Evolutionary conservation across 2,888 invertebrate genomes (phyloP), one percentile per base, ranked within the genome.

Genomic region (Xiphydria camelus): DNA sequence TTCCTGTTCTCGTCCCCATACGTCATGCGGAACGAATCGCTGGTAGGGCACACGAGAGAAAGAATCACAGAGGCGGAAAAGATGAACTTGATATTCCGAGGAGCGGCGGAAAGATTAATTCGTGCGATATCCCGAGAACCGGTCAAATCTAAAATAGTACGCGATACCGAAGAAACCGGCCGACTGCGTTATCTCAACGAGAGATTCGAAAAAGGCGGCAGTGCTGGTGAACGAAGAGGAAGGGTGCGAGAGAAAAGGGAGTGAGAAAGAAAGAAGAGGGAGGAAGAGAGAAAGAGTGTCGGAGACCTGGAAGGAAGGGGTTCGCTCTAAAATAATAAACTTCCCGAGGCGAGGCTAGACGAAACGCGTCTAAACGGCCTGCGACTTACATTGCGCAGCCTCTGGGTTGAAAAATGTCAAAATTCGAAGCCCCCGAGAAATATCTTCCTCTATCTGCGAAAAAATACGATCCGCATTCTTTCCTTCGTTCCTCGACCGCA

Each of bases 301-400:
- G 29, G 12, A 10, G 29, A 29, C 45, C 45, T 37, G 23, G 47
- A 49, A 57, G 59, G 59, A 63, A 62, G 61, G 61, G 57, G 57
- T 62, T 61, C 39, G 49, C 55, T 67, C 58, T 65, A 59, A 53
- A 69, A 69, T 68, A 69, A 69, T 67, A 69, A 68, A 69, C 68
- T 53, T 14, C 29, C 29, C 29, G 29, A 29, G 15, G 29, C 29
- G 4, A 29, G 15, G 38, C 26, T 48, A 47, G 44, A 45, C 50
- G 58, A 61, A 53, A 41, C 46, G 50, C 49, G 49, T 39, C 51
- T 61, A 57, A 61, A 51, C 44, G 48, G 22, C 31, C 38, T 21
- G 47, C 49, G 52, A 57, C 45, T 51, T 57, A 60, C 53, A 53
- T 41, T 59, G 49, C 36, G 42, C 54, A 59, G 59, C 33, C 38